A percentile compares a stretch with the other conserved stretches of the same genome.
Evolutionary conservation across 1,140 invertebrate species (phyloP).

Genomic region (Penaeus chinensis): DNA sequence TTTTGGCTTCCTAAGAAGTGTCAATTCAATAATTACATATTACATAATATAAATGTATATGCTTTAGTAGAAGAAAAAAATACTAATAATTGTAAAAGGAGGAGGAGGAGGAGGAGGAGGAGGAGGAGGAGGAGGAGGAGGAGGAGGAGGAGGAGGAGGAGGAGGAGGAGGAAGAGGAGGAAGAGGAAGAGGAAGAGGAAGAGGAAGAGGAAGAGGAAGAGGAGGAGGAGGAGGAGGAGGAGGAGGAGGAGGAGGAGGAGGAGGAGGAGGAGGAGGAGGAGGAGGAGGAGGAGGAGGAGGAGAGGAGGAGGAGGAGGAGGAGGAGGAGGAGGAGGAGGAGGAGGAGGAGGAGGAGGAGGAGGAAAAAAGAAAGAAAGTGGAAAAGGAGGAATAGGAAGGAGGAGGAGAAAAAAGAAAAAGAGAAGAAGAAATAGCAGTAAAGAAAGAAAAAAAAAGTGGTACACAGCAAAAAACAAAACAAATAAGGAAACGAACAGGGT

Average conservation of each 20-base stretch:
- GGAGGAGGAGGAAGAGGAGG: neutral
- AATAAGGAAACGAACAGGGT: too few relatives aligned
- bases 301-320: neutral
- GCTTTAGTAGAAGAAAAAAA: neutral
- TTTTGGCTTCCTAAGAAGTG: too few relatives aligned
- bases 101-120: neutral
- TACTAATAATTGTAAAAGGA: neutral
- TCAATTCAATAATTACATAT: too few relatives aligned
- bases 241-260: neutral
- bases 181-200: neutral
- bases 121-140: neutral
- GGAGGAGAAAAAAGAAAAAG: neutral
- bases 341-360: neutral
- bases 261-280: too few relatives aligned
- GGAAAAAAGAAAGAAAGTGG: neutral
- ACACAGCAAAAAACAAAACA: too few relatives aligned
- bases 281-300: neutral
- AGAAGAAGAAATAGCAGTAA: neutral
- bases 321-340: neutral
- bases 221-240: neutral
- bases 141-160: neutral
- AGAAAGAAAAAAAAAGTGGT: neutral
- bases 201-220: neutral
- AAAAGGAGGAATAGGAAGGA: neutral
- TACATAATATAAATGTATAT: neutral